These are phyloP conservation scores for Nycticorax nycticorax DNA, from an alignment of 2,113 vertebrate species.

Conservation along the genomic window DNA sequence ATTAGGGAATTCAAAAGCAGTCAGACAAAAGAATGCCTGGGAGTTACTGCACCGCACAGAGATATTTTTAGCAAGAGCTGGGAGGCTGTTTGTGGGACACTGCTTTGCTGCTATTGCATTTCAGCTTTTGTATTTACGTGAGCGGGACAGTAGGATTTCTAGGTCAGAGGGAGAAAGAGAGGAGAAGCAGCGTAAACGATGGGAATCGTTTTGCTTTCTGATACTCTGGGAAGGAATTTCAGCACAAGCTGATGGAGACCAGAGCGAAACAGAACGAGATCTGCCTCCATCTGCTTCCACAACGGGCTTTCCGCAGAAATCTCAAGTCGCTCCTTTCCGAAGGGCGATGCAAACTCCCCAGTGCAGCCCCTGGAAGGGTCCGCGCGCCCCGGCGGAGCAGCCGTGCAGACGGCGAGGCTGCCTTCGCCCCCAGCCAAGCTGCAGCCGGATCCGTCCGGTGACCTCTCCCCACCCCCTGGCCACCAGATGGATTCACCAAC, in stretches of 20 bases:
- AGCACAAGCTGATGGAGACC: neutral
- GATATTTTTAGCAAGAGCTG: conserved; percentile 60
- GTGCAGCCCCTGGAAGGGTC: neutral
- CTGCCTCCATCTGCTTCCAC: neutral
- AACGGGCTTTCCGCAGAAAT: neutral
- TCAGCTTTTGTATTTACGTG: conserved; percentile 16
- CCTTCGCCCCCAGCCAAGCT: neutral
- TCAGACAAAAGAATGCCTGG: conserved; percentile 69
- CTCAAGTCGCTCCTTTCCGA: fast-evolving
- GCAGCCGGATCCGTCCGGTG: fast-evolving
- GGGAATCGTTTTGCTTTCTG: neutral
- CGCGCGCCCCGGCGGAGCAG: no score
- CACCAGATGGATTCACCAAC: neutral
- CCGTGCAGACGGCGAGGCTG: neutral
- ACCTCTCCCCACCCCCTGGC: neutral
- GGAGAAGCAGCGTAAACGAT: neutral
- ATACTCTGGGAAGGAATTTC: neutral
- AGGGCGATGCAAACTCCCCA: fast-evolving
- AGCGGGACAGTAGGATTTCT: neutral
- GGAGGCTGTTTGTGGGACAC: conserved; percentile 35
- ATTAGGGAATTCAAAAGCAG: conserved; percentile 53
- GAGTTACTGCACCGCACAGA: conserved; percentile 55
- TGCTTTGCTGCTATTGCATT: neutral
- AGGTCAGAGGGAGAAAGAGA: neutral
- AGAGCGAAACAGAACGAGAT: neutral